phyloP scores from a whole-genome alignment of 53 echinoderm and acorn worm genomes.

The Actinopyga echinites region DNA sequence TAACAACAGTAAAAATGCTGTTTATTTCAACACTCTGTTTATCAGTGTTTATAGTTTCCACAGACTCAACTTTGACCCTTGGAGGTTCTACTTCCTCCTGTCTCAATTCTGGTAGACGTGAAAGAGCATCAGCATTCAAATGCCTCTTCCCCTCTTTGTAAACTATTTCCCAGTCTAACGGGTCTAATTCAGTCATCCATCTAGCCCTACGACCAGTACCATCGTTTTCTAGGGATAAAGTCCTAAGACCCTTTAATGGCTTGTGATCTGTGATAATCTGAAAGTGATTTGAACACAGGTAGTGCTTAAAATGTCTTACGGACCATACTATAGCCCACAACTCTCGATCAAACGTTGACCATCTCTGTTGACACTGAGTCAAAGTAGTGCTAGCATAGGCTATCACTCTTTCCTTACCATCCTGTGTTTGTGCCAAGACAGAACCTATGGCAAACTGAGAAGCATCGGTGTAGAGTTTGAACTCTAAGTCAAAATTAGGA shows the following conservation, averaged over 20 bases:
- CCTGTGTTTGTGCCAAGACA: slow-evolving; percentile 46
- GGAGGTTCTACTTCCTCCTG: too few species aligned
- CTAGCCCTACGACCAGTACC: slow-evolving; percentile 42
- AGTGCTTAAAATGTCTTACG: slow-evolving; percentile 52
- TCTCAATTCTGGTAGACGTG: too few species aligned
- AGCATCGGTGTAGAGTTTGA: slow-evolving; percentile 57
- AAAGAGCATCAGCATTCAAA: too few species aligned
- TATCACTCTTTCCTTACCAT: slow-evolving; percentile 52
- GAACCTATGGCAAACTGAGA: slow-evolving; percentile 56
- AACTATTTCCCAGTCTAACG: too few species aligned
- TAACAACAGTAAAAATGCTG: neutral
- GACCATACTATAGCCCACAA: slow-evolving; percentile 61
- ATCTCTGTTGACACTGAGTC: neutral
- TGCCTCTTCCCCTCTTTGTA: too few species aligned
- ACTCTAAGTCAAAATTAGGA: slow-evolving; percentile 49
- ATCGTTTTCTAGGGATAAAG: slow-evolving; percentile 60
- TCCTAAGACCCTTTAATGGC: slow-evolving; percentile 52
- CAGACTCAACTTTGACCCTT: too few species aligned
- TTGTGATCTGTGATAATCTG: slow-evolving; percentile 42
- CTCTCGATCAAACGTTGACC: slow-evolving; percentile 58
- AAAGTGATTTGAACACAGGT: neutral
- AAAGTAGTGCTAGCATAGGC: slow-evolving; percentile 53
- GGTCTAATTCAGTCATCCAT: slow-evolving; percentile 69
- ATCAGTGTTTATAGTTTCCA: neutral
- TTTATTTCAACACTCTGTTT: neutral